phyloP scores from a whole-genome alignment of 2,113 vertebrate species.

The Mormyrus lacerda region DNA sequence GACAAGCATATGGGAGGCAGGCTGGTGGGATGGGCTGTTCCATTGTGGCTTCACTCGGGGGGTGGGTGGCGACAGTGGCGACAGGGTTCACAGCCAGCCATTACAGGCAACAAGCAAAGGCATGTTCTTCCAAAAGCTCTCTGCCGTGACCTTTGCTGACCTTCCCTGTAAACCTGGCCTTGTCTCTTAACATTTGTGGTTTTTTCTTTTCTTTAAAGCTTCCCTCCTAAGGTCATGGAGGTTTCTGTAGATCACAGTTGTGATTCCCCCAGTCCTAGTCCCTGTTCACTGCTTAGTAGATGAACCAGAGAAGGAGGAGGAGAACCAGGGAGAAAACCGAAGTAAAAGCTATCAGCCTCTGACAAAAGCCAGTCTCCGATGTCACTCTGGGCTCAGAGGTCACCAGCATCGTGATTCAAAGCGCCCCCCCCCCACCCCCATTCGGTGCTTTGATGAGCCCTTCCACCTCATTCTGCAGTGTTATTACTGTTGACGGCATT shows the following conservation, averaged over 20 bases:
- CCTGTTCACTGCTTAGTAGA: background rate
- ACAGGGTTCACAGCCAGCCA: background rate
- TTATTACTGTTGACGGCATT: constrained; percentile 41
- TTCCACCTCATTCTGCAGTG: constrained; percentile 1
- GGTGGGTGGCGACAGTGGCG: no score
- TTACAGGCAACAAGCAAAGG: background rate
- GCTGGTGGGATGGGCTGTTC: background rate
- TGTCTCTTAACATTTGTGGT: background rate
- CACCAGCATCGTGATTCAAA: background rate
- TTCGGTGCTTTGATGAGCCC: constrained; percentile 14
- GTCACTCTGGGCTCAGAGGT: background rate
- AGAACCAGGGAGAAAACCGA: background rate
- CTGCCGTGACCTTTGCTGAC: background rate
- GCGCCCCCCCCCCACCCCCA: background rate
- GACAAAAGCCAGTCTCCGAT: background rate
- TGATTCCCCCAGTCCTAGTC: background rate
- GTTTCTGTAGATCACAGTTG: background rate
- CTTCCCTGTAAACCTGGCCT: background rate
- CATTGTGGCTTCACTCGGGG: background rate
- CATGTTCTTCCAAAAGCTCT: background rate
- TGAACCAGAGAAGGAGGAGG: background rate
- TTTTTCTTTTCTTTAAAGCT: background rate
- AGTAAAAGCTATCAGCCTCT: background rate
- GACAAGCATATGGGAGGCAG: background rate
- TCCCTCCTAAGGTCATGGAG: background rate